Base-by-base conservation (phyloP, 2,888 invertebrate genomes). In the Glomeris marginata region DNA sequence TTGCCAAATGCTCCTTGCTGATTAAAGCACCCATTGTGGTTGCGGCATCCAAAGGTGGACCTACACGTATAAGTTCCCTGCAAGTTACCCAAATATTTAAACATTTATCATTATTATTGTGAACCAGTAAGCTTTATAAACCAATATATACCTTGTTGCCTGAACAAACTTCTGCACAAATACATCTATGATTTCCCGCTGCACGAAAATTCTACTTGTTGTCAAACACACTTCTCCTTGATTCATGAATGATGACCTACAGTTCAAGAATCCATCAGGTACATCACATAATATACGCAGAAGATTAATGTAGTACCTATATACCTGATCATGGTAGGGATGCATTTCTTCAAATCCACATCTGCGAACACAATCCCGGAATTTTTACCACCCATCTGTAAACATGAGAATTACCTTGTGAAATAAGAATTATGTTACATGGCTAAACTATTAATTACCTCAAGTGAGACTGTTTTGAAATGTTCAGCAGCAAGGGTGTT, bases 211-310 rank as follows among this genome's bases (percentile, higher is more conserved):
- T 36, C 74, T 62, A 56, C 72, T 73, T 1, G 72, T 71, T 56
- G 73, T 73, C 16, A 74, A 62, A 58, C 74, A 74, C 11, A 74
- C 67, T 59, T 74, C 73, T n/a, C 74, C 74, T 56, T 72, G 72
- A 56, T 75, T 74, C 41, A 67, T 56, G 60, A 74, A 74, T 45
- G 66, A 67, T 2, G 72, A 71, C 54, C 72, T 70, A 54, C 18
- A 38, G 5, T 38, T 38, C 8, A 5, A 3, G 8, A 28, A 28
- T 28, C 28, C 8, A 3, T 8, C 28, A 5, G 3, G 3, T 28
- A 28, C 8, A 5, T 28, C 8, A 8, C 28, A 8, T 42, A 13
- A 41, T 11, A 13, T 41, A 11, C 10, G 10, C 8, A 33, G 15
- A 4, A 15, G 4, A 20, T 15, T 3, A 33, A 15, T 33, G 20